A percentile compares a stretch with the other conserved stretches of the same genome.
Evolutionary conservation across 2,797 vertebrate genomes (phyloP).

Genomic region (Lithobates pipiens): DNA sequence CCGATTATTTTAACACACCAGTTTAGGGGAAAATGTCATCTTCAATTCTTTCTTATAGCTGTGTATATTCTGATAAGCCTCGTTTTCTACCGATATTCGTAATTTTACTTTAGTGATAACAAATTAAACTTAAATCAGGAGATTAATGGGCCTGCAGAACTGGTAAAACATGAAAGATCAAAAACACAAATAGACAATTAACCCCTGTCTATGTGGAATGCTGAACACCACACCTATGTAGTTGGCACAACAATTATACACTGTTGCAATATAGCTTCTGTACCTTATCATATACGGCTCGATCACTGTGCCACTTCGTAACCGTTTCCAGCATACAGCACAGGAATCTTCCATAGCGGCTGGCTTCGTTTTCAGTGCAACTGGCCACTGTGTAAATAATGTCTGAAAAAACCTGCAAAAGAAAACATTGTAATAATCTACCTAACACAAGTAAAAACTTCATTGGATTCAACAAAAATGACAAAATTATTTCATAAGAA

Average conservation of each 20-base stretch:
- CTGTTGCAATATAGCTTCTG: neutral
- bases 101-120: neutral
- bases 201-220: too few relatives aligned
- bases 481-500: too few relatives aligned
- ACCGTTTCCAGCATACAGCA: conserved; percentile 99
- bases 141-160: neutral
- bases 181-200: too few relatives aligned
- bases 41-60: too few relatives aligned
- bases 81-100: neutral
- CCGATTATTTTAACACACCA: too few relatives aligned
- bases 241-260: neutral
- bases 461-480: too few relatives aligned
- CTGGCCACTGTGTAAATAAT: conserved; percentile 99
- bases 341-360: conserved; percentile 96
- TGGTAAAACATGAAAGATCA: too few relatives aligned
- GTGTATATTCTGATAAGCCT: neutral
- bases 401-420: conserved; percentile 92
- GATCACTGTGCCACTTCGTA: conserved; percentile 97
- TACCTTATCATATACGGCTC: conserved; percentile 97
- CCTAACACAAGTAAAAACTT: too few relatives aligned
- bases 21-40: too few relatives aligned
- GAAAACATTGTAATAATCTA: neutral
- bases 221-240: too few relatives aligned
- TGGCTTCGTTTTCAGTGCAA: conserved; percentile 98
- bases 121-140: neutral